Conservation (phyloP, 2,888 invertebrate species). For the Dryococelus australis region DNA sequence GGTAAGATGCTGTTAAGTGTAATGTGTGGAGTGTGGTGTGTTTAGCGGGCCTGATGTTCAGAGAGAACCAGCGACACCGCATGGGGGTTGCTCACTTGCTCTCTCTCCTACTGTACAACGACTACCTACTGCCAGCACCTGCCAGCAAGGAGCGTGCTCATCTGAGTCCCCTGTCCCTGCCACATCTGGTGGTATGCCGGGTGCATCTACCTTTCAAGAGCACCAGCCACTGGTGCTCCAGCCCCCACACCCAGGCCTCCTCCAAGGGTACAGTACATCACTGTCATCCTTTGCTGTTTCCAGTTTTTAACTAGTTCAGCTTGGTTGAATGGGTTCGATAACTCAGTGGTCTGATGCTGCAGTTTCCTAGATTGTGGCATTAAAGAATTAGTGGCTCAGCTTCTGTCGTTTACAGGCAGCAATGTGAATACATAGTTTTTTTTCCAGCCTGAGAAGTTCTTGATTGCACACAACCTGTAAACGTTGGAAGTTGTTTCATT, state of each 20-base stretch:
- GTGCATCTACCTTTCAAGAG: constrained; percentile 62
- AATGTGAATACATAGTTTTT: too few relatives aligned
- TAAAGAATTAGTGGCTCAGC: too few relatives aligned
- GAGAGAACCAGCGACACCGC: not conserved
- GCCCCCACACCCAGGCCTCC: constrained; percentile 56
- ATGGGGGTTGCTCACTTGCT: constrained; percentile 58
- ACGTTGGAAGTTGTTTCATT: too few relatives aligned
- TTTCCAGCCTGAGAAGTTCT: too few relatives aligned
- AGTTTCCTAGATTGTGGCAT: too few relatives aligned
- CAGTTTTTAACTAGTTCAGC: too few relatives aligned
- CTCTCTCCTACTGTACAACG: constrained; percentile 61
- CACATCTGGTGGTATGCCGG: constrained; percentile 57
- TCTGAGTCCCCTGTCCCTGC: constrained; percentile 58
- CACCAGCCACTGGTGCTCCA: constrained; percentile 60
- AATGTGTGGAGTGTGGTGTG: not conserved
- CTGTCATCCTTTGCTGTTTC: too few relatives aligned
- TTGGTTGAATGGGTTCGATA: too few relatives aligned
- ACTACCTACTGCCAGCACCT: constrained; percentile 57
- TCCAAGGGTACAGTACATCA: constrained; percentile 51
- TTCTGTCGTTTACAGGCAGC: too few relatives aligned
- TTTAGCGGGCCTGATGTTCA: constrained; percentile 13
- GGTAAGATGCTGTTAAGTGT: not conserved
- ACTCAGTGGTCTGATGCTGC: too few relatives aligned
- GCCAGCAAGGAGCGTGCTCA: constrained; percentile 28
- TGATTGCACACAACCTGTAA: too few relatives aligned